Conservation (phyloP, 2,113 vertebrate genomes). For the Papio anubis region DNA sequence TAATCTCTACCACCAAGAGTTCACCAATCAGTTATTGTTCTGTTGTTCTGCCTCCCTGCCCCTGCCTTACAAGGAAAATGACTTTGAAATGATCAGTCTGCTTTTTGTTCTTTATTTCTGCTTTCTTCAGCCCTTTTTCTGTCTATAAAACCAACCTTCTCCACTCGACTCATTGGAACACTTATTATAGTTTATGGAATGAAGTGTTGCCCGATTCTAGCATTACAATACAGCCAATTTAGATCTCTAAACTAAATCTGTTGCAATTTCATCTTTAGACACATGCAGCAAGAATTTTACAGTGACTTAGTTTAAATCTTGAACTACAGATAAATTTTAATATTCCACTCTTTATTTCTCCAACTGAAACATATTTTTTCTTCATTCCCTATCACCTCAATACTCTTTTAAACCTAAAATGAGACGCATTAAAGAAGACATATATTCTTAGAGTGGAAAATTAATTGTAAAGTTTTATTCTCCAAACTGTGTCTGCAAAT, state of each 20-base stretch:
- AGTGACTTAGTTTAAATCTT: conserved; percentile 11
- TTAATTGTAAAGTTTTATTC: neutral
- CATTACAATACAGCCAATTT: neutral
- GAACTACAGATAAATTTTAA: neutral
- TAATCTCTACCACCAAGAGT: neutral
- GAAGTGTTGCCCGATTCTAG: neutral
- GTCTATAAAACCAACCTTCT: neutral
- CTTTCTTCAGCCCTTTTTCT: neutral
- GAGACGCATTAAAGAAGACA: neutral
- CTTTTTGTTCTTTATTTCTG: neutral
- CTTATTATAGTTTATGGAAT: neutral
- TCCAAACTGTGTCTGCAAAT: conserved; percentile 23
- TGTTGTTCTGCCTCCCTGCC: neutral
- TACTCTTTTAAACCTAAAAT: conserved; percentile 19
- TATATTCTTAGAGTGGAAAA: neutral
- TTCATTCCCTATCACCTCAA: neutral
- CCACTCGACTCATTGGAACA: neutral
- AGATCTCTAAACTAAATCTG: neutral
- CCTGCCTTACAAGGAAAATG: neutral
- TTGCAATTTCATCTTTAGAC: neutral
- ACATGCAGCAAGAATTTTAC: neutral
- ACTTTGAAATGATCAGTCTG: neutral
- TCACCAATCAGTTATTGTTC: neutral
- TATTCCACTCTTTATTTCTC: neutral
- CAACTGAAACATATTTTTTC: neutral